A percentile compares a stretch with the other conserved stretches of the same genome.
phyloP scores from a whole-genome alignment of 2,113 vertebrate species.

The Cercocebus atys region DNA sequence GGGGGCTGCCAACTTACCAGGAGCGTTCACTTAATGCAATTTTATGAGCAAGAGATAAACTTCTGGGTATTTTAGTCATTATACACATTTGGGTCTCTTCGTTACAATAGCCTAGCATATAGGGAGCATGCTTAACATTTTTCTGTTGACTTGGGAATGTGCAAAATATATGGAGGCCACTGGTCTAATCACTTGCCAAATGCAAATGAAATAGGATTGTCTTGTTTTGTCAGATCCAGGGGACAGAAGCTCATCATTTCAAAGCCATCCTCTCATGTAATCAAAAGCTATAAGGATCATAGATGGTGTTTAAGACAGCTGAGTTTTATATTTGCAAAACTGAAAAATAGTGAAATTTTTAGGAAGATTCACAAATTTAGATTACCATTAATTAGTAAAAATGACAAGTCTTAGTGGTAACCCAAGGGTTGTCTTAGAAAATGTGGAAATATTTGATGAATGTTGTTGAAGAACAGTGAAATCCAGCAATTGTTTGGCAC shows the following conservation, averaged over 20 bases:
- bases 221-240: neutral
- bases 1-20: neutral
- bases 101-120: neutral
- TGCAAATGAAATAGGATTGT: neutral
- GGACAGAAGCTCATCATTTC: neutral
- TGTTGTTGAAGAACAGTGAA: neutral
- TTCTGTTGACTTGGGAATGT: neutral
- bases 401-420: neutral
- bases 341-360: constrained; percentile 24
- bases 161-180: neutral
- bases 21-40: neutral
- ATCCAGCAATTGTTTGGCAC: constrained; percentile 39
- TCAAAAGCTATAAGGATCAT: neutral
- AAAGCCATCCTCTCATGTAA: neutral
- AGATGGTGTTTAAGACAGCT: neutral
- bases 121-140: neutral
- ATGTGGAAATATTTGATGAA: neutral
- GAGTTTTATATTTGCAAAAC: constrained; percentile 11
- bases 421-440: neutral
- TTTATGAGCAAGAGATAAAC: neutral
- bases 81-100: neutral
- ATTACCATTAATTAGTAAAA: neutral
- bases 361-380: neutral
- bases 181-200: constrained; percentile 3
- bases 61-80: neutral